These are phyloP conservation scores for Andrena chrysosceles DNA, from an alignment of 2,888 invertebrate genomes.

Conservation along the genomic window DNA sequence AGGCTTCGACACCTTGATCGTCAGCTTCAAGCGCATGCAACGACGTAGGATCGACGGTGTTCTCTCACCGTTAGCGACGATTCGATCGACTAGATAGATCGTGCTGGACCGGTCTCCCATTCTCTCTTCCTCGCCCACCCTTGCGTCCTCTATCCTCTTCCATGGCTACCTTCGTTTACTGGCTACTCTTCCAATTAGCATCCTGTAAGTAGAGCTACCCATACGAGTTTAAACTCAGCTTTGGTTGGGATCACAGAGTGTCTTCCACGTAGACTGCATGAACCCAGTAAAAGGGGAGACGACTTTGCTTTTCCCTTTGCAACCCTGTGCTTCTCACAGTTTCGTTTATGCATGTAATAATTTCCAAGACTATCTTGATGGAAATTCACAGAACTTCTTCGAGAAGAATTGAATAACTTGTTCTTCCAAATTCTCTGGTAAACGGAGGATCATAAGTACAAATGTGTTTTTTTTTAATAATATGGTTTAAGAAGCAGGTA, in stretches of 20 bases:
- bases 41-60: constrained; percentile 36
- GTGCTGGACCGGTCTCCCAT: constrained; percentile 35
- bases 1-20: constrained; percentile 40
- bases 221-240: constrained; percentile 4
- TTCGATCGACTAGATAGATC: constrained; percentile 46
- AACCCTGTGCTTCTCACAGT: no score
- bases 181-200: constrained; percentile 59
- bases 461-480: no score
- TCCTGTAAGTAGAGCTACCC: constrained; percentile 30
- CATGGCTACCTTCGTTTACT: constrained; percentile 26
- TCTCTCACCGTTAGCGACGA: constrained; percentile 32
- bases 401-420: no score
- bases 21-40: constrained; percentile 22
- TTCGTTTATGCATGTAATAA: no score
- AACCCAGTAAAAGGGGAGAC: background rate
- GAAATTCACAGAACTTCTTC: no score
- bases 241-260: background rate
- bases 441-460: no score
- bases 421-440: no score
- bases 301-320: no score
- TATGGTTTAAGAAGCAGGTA: no score
- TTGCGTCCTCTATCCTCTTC: background rate
- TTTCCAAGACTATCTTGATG: no score
- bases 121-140: constrained; percentile 28
- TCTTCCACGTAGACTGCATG: background rate